Percentiles rank a stretch among this genome's conserved stretches.
These are phyloP conservation scores for Drosophila simulans DNA, from an alignment of 1,140 invertebrate genomes.

Conservation along the genomic window DNA sequence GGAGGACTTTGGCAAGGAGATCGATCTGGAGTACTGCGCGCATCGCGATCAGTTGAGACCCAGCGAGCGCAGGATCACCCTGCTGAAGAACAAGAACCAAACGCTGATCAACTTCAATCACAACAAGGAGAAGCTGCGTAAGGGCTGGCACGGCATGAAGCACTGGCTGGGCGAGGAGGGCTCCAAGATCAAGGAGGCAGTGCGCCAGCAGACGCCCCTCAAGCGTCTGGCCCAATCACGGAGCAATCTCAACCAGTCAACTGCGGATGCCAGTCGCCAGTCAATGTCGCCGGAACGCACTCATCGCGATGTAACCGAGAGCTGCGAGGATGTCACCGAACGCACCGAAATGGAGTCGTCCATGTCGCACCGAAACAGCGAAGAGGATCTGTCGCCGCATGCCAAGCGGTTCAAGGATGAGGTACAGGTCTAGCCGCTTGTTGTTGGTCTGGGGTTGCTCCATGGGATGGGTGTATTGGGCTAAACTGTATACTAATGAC, in stretches of 20 bases:
- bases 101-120: slow-evolving; percentile 76
- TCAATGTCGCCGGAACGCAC: slow-evolving; percentile 59
- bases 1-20: slow-evolving; percentile 77
- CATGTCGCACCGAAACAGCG: slow-evolving; percentile 56
- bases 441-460: slow-evolving; percentile 36
- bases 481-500: not conserved
- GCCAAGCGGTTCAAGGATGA: slow-evolving; percentile 76
- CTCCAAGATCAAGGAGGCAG: slow-evolving; percentile 85
- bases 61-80: slow-evolving; percentile 75
- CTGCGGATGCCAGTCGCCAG: slow-evolving; percentile 41
- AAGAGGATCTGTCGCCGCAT: slow-evolving; percentile 71
- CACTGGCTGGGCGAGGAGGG: slow-evolving; percentile 86
- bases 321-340: slow-evolving; percentile 67
- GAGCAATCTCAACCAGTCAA: slow-evolving; percentile 62
- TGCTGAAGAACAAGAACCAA: slow-evolving; percentile 82
- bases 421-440: slow-evolving; percentile 46
- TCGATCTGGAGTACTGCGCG: slow-evolving; percentile 80
- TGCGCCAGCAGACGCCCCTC: slow-evolving; percentile 85
- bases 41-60: slow-evolving; percentile 80
- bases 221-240: slow-evolving; percentile 84
- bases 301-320: slow-evolving; percentile 52
- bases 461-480: not conserved
- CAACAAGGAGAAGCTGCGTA: slow-evolving; percentile 85
- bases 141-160: slow-evolving; percentile 86
- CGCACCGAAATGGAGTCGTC: slow-evolving; percentile 60